Evolutionary conservation across 2,797 vertebrate species (phyloP).

Genomic region (Chelonia mydas): DNA sequence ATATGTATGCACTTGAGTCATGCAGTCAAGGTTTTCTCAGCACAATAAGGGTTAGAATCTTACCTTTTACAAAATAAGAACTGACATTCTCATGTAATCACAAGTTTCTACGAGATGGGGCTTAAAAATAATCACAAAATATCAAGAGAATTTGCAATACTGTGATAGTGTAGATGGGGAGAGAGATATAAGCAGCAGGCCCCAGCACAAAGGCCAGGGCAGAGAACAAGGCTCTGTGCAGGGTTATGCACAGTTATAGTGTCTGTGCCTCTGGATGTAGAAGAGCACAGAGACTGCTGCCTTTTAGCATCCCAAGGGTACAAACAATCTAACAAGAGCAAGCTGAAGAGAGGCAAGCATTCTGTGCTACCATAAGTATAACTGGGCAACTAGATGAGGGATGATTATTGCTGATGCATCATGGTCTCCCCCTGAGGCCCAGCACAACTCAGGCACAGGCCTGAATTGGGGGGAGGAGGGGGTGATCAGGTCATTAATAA

Average conservation of each 20-base stretch:
- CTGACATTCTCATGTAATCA: background rate
- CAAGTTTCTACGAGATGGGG: background rate
- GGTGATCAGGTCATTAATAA: background rate
- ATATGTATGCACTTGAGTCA: background rate
- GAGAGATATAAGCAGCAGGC: slow-evolving; percentile 37
- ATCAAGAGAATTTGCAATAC: background rate
- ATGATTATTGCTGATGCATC: accelerated
- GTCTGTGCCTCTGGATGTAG: slow-evolving; percentile 41
- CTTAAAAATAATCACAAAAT: slow-evolving; percentile 21
- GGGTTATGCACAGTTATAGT: slow-evolving; percentile 19
- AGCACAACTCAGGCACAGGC: background rate
- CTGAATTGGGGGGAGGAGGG: background rate
- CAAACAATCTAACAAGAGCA: slow-evolving; percentile 14
- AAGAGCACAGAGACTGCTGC: slow-evolving; percentile 40
- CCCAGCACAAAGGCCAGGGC: background rate
- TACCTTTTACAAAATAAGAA: background rate
- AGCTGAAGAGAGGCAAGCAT: background rate
- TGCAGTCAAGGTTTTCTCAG: background rate
- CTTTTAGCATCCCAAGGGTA: slow-evolving; percentile 2
- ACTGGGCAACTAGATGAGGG: accelerated
- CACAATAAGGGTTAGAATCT: background rate
- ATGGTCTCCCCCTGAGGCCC: background rate
- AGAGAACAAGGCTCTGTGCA: slow-evolving; percentile 42
- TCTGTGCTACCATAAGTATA: background rate
- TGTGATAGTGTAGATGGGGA: background rate